A percentile compares a stretch with the other conserved stretches of the same genome.
phyloP scores from a whole-genome alignment of 2,113 vertebrate genomes.

The Notarius lentiginosus region DNA sequence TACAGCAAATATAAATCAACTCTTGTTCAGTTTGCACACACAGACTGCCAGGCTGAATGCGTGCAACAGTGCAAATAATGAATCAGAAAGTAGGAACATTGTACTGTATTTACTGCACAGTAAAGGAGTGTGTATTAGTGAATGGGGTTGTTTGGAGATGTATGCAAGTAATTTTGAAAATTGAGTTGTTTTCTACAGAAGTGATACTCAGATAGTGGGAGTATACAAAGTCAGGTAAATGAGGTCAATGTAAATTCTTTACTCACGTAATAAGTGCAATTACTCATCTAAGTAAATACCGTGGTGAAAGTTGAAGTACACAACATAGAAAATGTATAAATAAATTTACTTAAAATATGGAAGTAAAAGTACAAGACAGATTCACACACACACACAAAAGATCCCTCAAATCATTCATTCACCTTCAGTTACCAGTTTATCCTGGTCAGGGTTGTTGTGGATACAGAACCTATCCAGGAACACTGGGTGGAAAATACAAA shows the following conservation, averaged over 20 bases:
- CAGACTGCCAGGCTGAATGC: constrained; percentile 27
- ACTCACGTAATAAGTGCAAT: neutral
- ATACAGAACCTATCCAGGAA: neutral
- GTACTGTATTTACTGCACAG: constrained; percentile 2
- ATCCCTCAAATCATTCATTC: neutral
- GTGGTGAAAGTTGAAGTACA: neutral
- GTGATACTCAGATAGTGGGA: neutral
- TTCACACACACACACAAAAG: neutral
- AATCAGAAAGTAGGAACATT: neutral
- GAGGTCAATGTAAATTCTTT: neutral
- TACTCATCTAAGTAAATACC: neutral
- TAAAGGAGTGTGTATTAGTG: neutral
- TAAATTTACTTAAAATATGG: neutral
- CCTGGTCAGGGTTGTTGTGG: neutral
- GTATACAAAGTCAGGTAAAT: neutral
- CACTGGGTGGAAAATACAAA: neutral
- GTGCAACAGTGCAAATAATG: constrained; percentile 24
- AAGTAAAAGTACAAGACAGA: neutral
- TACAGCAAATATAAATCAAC: constrained; percentile 47
- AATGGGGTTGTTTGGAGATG: neutral
- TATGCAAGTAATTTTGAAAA: neutral
- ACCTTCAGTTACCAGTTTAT: neutral
- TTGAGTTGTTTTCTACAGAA: neutral
- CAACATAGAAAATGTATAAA: neutral
- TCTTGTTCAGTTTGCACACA: constrained; percentile 31